Evolutionary conservation across 2,797 vertebrate genomes (phyloP), one percentile per base, ranked within the genome.

Genomic region (Molossus molossus): DNA sequence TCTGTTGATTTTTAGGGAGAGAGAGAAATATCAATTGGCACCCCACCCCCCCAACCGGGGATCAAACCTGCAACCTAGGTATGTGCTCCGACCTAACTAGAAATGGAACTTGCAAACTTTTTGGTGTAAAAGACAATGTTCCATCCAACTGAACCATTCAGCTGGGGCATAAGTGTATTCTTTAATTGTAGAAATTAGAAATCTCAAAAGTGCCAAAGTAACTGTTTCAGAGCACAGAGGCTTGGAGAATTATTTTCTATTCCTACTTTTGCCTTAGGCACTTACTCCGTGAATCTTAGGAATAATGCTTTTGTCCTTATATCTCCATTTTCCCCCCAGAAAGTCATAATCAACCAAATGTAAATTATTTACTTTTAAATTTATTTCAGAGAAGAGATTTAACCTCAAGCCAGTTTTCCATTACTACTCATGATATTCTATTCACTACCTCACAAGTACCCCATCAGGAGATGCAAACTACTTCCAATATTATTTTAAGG

Each of bases 331-430:
- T 60, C 27, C 4, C 4, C 9, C 45, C 20, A 6, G 29, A 45
- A 50, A 83, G 20, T 57, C 11, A 58, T 14, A 94, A 21, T 87
- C 58, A 90, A 67, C 10, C 48, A 69, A 27, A 84, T 96, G 1
- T 65, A 93, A 94, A 81, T 73, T 83, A 25, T 85, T 95, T 90
- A 76, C 45, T 87, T 79, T 69, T 82, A 82, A 33, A 33, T 73
- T 58, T 86, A 50, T 60, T 60, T 88, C 27, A 77, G 23, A 82
- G 33, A 21, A 76, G 92, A 69, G 4, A 60, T 88, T 94, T 88
- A 58, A 82, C 48, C 11, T 85, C 55, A 53, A 33, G 23, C 33
- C 62, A 94, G 23, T 92, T 91, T 88, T 79, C 29, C 55, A 73
- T 77, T 70, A 88, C n/a, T 88, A 64, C 37, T 85, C 64, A 86